Conservation (phyloP, 2,797 vertebrate species). For the Rhyacichthys aspro region DNA sequence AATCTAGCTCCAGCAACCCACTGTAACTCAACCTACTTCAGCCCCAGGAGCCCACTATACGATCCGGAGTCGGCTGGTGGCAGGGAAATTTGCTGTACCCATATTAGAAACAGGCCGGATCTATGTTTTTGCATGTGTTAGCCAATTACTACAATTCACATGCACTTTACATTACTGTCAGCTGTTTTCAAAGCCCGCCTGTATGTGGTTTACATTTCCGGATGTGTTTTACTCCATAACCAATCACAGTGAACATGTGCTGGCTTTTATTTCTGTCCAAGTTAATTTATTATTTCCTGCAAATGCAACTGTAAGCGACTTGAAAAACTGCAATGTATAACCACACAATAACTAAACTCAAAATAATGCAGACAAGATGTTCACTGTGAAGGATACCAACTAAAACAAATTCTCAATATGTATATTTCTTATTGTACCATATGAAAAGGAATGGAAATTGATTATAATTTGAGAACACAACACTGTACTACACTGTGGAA, state of each 20-base stretch:
- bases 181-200: slow-evolving; percentile 27
- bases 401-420: too few species aligned
- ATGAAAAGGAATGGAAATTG: too few species aligned
- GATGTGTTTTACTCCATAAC: slow-evolving; percentile 17
- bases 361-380: slow-evolving; percentile 48
- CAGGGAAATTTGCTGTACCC: slow-evolving; percentile 44
- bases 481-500: too few species aligned
- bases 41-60: slow-evolving; percentile 59
- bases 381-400: too few species aligned
- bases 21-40: slow-evolving; percentile 85
- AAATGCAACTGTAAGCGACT: slow-evolving; percentile 40
- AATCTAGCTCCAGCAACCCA: slow-evolving; percentile 80
- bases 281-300: slow-evolving; percentile 62
- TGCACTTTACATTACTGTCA: slow-evolving; percentile 48
- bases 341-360: slow-evolving; percentile 41
- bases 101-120: slow-evolving; percentile 46
- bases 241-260: slow-evolving; percentile 37
- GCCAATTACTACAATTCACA: slow-evolving; percentile 48
- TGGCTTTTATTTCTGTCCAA: slow-evolving; percentile 45
- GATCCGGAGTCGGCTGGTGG: slow-evolving; percentile 53
- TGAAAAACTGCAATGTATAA: slow-evolving; percentile 44
- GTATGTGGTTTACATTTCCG: slow-evolving; percentile 26
- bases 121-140: slow-evolving; percentile 30
- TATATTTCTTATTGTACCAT: too few species aligned
- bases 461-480: too few species aligned